phyloP scores from a whole-genome alignment of 2,113 vertebrate species.

The Caretta caretta region DNA sequence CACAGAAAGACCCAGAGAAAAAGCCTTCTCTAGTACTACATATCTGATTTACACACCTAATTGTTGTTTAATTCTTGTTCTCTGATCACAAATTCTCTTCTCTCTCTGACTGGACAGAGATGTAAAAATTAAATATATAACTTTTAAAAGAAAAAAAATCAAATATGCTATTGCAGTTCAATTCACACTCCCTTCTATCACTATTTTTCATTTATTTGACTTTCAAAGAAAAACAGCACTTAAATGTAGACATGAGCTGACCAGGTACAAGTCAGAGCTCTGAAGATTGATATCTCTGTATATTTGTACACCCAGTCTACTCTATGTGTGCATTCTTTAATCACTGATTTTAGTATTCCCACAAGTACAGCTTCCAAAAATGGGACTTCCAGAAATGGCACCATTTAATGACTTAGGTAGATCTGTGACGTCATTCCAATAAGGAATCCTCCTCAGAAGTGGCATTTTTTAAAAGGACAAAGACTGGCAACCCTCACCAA shows the following conservation, averaged over 20 bases:
- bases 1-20: neutral
- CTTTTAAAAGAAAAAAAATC: neutral
- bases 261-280: neutral
- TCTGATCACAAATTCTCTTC: neutral
- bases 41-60: neutral
- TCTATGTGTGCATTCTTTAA: neutral
- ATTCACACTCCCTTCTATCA: neutral
- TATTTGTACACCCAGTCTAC: neutral
- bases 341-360: neutral
- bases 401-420: neutral
- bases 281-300: neutral
- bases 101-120: neutral
- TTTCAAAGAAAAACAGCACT: neutral
- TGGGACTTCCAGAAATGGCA: neutral
- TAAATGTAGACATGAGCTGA: neutral
- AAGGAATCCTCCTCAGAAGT: neutral
- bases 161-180: neutral
- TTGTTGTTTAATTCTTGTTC: neutral
- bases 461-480: neutral
- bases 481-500: neutral
- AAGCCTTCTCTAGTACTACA: neutral
- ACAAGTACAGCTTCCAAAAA: neutral
- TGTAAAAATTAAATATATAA: neutral
- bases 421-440: neutral
- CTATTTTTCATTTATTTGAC: neutral